Evolutionary conservation across 2,888 invertebrate genomes (phyloP).

Genomic region (Mesochorus sp.): DNA sequence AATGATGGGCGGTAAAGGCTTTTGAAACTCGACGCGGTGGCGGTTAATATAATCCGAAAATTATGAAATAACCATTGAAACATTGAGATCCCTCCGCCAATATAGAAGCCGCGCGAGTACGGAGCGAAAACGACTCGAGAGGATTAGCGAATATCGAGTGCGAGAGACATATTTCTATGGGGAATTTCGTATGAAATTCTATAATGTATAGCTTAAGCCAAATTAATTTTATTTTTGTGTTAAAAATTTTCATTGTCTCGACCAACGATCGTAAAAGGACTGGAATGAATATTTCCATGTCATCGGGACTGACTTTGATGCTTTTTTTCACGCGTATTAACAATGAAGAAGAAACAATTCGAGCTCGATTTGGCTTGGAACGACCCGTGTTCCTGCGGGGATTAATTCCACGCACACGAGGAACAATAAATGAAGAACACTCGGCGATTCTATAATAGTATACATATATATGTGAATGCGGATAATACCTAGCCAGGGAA

Average conservation of each 20-base stretch:
- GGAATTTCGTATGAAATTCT: not conserved
- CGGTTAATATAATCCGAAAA: conserved; percentile 59
- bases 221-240: too few relatives aligned
- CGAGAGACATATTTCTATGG: not conserved
- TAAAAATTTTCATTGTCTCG: too few relatives aligned
- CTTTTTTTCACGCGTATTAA: too few relatives aligned
- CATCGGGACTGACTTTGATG: too few relatives aligned
- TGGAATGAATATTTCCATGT: too few relatives aligned
- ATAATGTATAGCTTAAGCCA: too few relatives aligned
- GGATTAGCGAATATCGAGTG: conserved; percentile 14
- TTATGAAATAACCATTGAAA: conserved; percentile 52
- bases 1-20: not conserved
- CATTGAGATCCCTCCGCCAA: not conserved
- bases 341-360: too few relatives aligned
- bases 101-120: not conserved
- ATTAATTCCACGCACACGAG: conserved; percentile 15
- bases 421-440: conserved; percentile 16
- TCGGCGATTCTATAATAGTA: conserved; percentile 22
- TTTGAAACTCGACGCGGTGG: not conserved
- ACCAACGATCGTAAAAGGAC: too few relatives aligned
- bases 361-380: too few relatives aligned
- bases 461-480: too few relatives aligned
- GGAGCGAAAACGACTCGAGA: too few relatives aligned
- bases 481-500: conserved; percentile 2
- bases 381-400: too few relatives aligned